Percentiles rank a stretch among this genome's conserved stretches.
These are phyloP conservation scores for Pandemis heparana DNA, from an alignment of 2,888 invertebrate genomes.

Conservation along the genomic window DNA sequence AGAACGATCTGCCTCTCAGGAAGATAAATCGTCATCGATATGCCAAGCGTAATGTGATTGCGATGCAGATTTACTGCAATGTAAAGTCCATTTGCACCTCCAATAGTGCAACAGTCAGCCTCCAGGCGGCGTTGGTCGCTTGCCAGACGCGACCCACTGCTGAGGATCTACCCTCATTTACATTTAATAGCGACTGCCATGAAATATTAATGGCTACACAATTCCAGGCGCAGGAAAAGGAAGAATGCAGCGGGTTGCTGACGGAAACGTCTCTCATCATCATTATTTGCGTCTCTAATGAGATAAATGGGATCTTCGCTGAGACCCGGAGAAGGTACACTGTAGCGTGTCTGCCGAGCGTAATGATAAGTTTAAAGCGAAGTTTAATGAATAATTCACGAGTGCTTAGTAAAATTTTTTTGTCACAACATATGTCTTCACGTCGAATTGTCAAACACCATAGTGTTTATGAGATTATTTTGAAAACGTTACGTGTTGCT, in stretches of 20 bases:
- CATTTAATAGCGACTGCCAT: constrained; percentile 9
- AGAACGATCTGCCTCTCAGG: neutral
- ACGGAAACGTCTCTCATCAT: neutral
- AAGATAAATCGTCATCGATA: neutral
- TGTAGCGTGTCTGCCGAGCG: neutral
- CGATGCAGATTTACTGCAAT: neutral
- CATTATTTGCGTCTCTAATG: neutral
- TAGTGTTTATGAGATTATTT: no score
- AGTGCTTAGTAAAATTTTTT: no score
- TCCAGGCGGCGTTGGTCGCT: neutral
- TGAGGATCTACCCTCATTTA: constrained; percentile 4
- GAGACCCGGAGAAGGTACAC: neutral
- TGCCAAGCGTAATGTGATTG: neutral
- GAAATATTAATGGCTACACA: constrained; percentile 18
- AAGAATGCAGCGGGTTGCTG: neutral
- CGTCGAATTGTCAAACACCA: no score
- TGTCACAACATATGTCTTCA: no score
- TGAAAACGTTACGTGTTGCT: no score
- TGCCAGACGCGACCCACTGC: neutral
- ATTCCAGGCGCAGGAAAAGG: constrained; percentile 3
- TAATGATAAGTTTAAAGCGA: neutral
- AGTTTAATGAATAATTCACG: no score
- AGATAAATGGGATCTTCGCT: neutral
- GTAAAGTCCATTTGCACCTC: constrained; percentile 10
- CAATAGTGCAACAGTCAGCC: neutral